A percentile compares a stretch with the other conserved stretches of the same genome.
phyloP scores from a whole-genome alignment of 2,113 vertebrate species.

The Suricata suricatta region DNA sequence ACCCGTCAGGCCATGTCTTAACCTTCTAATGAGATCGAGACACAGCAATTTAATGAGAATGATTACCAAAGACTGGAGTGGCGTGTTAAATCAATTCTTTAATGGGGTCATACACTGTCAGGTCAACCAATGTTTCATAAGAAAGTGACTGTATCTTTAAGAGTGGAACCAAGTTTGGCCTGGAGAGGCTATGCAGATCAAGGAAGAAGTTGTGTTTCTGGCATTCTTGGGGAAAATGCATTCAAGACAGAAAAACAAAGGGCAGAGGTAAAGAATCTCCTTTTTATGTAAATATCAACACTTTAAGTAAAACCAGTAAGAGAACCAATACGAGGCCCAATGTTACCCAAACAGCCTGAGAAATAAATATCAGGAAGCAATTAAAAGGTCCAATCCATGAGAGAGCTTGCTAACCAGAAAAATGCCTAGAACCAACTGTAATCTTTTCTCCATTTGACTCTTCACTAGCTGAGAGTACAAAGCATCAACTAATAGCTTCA shows the following conservation, averaged over 20 bases:
- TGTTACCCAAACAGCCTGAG: not conserved
- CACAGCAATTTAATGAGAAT: not conserved
- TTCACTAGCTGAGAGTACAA: not conserved
- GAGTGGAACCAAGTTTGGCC: constrained; percentile 32
- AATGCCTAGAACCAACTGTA: not conserved
- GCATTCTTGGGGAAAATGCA: constrained; percentile 41
- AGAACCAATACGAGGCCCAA: not conserved
- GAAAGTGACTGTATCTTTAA: constrained; percentile 13
- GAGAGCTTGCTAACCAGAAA: constrained; percentile 29
- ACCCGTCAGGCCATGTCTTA: not conserved
- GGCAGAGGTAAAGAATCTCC: constrained; percentile 4
- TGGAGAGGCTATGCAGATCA: constrained; percentile 41
- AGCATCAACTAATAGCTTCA: not conserved
- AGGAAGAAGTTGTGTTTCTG: not conserved
- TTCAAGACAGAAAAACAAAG: constrained; percentile 31
- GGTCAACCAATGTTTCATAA: not conserved
- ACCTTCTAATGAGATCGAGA: not conserved
- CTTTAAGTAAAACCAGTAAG: constrained; percentile 12
- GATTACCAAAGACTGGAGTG: not conserved
- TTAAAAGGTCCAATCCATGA: not conserved
- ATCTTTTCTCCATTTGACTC: not conserved
- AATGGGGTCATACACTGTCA: not conserved
- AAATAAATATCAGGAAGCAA: constrained; percentile 43
- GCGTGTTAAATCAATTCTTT: not conserved
- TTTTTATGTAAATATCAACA: constrained; percentile 41